A percentile compares a stretch with the other conserved stretches of the same genome.
Evolutionary conservation across 2,888 invertebrate species (phyloP).

Genomic region (Sinotaia quadrata): DNA sequence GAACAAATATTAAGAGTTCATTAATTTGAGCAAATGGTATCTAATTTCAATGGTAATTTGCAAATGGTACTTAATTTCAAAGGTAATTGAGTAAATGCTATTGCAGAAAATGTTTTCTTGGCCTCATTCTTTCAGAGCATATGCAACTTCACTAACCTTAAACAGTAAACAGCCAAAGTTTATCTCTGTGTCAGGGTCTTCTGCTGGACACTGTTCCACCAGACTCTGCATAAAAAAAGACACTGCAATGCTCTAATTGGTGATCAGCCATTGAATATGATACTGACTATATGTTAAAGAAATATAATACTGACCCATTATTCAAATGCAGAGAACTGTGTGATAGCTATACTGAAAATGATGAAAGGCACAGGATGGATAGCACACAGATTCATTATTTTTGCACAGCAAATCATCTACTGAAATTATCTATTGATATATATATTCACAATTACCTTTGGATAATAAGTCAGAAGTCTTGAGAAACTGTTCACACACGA

Average conservation of each 20-base stretch:
- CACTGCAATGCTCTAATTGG: not conserved
- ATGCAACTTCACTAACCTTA: constrained; percentile 79
- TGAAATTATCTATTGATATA: not conserved
- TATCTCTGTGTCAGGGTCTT: constrained; percentile 94
- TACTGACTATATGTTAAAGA: too few species aligned
- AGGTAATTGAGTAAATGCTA: too few species aligned
- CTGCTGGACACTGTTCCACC: constrained; percentile 88
- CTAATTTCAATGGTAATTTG: too few species aligned
- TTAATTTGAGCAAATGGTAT: too few species aligned
- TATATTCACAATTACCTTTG: too few species aligned
- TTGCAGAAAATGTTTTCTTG: not conserved
- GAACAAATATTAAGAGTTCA: too few species aligned
- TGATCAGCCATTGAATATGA: too few species aligned
- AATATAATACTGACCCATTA: not conserved
- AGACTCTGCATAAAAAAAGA: constrained; percentile 78
- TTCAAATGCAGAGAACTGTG: too few species aligned
- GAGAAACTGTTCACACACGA: too few species aligned
- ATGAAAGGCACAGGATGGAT: not conserved
- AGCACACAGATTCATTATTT: not conserved
- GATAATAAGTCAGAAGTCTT: too few species aligned
- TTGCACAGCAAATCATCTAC: not conserved
- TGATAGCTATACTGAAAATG: too few species aligned
- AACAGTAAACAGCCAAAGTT: constrained; percentile 95
- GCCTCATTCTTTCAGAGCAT: not conserved
- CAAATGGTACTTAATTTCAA: too few species aligned